Conservation (phyloP, 2,113 vertebrate genomes). For the Pogona vitticeps region DNA sequence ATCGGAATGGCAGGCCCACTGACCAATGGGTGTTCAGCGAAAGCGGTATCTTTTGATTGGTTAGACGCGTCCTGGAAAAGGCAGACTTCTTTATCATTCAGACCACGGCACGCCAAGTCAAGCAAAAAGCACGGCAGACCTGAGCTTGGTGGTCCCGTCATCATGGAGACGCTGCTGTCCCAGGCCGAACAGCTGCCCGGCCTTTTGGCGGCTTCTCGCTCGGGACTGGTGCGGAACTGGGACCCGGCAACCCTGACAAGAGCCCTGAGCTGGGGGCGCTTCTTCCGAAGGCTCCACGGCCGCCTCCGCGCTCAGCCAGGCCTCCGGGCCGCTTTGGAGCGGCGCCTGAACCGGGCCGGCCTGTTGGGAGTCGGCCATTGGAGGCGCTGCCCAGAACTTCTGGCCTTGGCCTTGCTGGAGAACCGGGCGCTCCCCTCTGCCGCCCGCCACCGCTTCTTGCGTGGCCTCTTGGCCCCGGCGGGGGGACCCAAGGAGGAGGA, state of each 20-base stretch:
- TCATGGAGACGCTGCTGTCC: constrained; percentile 75
- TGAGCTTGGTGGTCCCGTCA: rapidly evolving
- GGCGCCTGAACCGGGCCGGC: constrained; percentile 64
- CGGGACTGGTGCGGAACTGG: constrained; percentile 77
- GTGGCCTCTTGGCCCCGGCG: constrained; percentile 6
- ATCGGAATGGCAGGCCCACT: background rate
- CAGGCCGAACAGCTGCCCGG: constrained; percentile 73
- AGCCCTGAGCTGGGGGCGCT: constrained; percentile 83
- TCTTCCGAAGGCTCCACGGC: constrained; percentile 79
- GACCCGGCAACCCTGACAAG: constrained; percentile 71
- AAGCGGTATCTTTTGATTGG: background rate
- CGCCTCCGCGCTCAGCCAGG: constrained; percentile 69
- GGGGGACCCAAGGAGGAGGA: background rate
- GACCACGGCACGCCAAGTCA: background rate
- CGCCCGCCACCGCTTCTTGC: constrained; percentile 72
- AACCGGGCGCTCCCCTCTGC: constrained; percentile 75
- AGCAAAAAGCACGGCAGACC: background rate
- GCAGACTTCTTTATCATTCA: background rate
- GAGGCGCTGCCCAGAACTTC: constrained; percentile 69
- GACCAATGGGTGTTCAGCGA: background rate
- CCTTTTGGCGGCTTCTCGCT: constrained; percentile 77
- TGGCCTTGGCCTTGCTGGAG: constrained; percentile 77
- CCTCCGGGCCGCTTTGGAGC: constrained; percentile 68
- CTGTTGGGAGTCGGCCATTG: constrained; percentile 75
- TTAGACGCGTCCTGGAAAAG: rapidly evolving